A percentile compares a stretch with the other conserved stretches of the same genome.
phyloP scores from a whole-genome alignment of 2,888 invertebrate genomes.

The Cataglyphis albicans region DNA sequence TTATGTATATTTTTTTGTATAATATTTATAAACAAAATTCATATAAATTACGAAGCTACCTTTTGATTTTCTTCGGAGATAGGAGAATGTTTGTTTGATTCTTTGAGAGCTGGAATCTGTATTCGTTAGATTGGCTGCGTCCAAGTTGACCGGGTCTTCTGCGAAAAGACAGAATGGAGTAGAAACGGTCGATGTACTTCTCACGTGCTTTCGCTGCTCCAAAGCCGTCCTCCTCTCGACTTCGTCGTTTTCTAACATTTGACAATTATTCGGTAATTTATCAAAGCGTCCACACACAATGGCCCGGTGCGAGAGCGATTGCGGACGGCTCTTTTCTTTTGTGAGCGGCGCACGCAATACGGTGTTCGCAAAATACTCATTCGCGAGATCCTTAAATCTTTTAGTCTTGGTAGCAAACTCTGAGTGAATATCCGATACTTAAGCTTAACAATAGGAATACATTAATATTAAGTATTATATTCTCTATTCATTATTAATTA shows the following conservation, averaged over 20 bases:
- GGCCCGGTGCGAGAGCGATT: constrained; percentile 79
- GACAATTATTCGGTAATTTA: constrained; percentile 86
- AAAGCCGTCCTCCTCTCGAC: constrained; percentile 36
- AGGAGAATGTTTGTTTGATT: not conserved
- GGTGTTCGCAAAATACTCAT: constrained; percentile 75
- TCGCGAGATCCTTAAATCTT: not conserved
- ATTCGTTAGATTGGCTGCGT: not conserved
- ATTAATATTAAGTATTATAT: constrained; percentile 14
- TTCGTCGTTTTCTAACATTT: constrained; percentile 82
- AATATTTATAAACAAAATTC: not conserved
- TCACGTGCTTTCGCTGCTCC: constrained; percentile 37
- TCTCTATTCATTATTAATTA: not conserved
- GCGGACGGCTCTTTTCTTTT: constrained; percentile 68
- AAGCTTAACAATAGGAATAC: not conserved
- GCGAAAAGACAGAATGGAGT: constrained; percentile 55
- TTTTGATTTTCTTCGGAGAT: not conserved
- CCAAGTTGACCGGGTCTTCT: not conserved
- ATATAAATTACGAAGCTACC: not conserved
- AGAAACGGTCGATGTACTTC: constrained; percentile 58
- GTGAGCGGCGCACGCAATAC: constrained; percentile 70
- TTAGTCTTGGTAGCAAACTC: not conserved
- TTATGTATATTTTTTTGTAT: not conserved
- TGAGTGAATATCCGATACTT: not conserved
- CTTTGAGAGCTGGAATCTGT: not conserved
- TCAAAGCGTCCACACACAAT: constrained; percentile 85